Conservation (phyloP, 2,797 vertebrate genomes). For the Darevskia mixta region DNA sequence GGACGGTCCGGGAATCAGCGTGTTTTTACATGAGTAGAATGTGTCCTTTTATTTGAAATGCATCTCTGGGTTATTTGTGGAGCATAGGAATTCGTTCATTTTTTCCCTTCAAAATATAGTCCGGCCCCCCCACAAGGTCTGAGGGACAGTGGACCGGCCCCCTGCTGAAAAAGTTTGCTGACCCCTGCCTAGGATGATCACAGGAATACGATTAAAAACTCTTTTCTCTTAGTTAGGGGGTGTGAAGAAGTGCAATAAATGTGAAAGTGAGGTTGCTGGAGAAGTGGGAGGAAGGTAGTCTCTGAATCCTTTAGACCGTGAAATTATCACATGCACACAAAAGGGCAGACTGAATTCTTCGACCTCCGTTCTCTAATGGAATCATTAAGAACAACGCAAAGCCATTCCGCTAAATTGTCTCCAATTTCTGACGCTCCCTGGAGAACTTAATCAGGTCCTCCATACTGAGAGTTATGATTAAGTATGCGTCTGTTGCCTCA, state of each 20-base stretch:
- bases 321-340: neutral
- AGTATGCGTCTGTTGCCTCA: neutral
- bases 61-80: too few relatives aligned
- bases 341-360: neutral
- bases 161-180: too few relatives aligned
- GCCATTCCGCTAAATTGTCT: rapidly evolving
- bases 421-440: rapidly evolving
- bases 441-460: neutral
- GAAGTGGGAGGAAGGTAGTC: neutral
- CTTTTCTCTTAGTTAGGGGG: neutral
- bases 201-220: neutral
- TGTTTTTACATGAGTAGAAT: too few relatives aligned
- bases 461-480: rapidly evolving
- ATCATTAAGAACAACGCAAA: neutral
- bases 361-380: neutral
- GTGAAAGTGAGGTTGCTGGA: constrained; percentile 5
- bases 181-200: neutral
- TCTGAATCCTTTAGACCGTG: neutral
- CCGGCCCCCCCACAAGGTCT: too few relatives aligned
- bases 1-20: too few relatives aligned
- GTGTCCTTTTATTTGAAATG: too few relatives aligned
- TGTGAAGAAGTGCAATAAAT: neutral
- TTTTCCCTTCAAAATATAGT: too few relatives aligned
- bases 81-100: too few relatives aligned
- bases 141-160: too few relatives aligned